Evolutionary conservation across 2,797 vertebrate genomes (phyloP), one percentile per base, ranked within the genome.

Genomic region (Sibirionetta formosa): DNA sequence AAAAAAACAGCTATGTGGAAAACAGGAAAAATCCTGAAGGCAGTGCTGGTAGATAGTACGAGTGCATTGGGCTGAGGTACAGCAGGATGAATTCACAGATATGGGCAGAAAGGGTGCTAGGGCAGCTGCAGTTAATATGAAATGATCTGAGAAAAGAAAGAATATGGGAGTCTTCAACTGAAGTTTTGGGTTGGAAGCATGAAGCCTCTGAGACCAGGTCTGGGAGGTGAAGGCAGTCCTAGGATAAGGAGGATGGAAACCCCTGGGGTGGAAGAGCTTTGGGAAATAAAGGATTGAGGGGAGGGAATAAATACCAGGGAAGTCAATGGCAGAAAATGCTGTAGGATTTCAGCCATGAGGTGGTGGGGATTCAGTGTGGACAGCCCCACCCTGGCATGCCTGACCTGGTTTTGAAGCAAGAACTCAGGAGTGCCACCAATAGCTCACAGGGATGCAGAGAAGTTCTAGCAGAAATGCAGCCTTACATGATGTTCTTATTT

Each of bases 381-480:
- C 36, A 78, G 29, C 27, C 51, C 15, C 23, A 3, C 3, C 33
- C 56, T 78, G 57, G 14, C 26, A 14, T 3, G 5, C 54, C 7
- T 33, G 22, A 48, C 26, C 53, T 40, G 5, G 7, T 51, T 78
- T 82, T 66, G 61, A 65, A 69, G 20, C 33, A 83, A 54, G 54
- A 88, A 29, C 33, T 57, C 9, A 7, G 16, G 9, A 58, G 11
- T 6, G 17, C 5, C 15, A 16, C 26, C 26, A 29, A 22, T 40
- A 56, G 4, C 19, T 82, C 20, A 40, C 4, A 4, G 29, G 35
- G 15, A 8, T 10, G 26, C 4, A 3, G 5, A 5, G 4, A 10
- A 29, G 2, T 7, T 0, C 0, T 6, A 33, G 2, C 1, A 17
- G 20, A 46, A 53, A 11, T 42, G 0, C 27, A 42, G n/a, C 15